Percentiles rank a stretch among this genome's conserved stretches.
phyloP scores from a whole-genome alignment of 2,888 invertebrate genomes.

The Metellina segmentata region DNA sequence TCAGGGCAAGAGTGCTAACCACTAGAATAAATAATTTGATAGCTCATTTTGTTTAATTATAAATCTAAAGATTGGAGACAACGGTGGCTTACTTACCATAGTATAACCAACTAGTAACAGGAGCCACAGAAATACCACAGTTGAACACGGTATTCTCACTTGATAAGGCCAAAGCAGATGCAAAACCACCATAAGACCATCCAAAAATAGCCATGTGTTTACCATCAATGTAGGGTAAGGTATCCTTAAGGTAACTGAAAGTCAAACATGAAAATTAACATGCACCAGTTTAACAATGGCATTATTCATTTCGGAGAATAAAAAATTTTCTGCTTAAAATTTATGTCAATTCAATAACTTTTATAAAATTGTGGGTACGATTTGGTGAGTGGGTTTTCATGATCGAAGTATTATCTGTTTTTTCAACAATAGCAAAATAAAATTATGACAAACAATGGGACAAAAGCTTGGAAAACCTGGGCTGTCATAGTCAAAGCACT shows the following conservation, averaged over 20 bases:
- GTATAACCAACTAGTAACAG: conserved; percentile 96
- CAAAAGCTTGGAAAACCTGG: no score
- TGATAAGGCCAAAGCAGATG: conserved; percentile 92
- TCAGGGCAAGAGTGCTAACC: no score
- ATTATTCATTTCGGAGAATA: background rate
- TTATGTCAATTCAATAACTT: background rate
- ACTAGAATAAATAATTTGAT: no score
- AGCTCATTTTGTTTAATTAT: background rate
- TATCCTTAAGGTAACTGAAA: conserved; percentile 88
- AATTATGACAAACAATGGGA: no score
- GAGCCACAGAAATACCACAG: conserved; percentile 96
- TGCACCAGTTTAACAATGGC: background rate
- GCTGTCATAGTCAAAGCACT: no score
- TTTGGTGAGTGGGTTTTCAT: no score
- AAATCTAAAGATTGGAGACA: background rate
- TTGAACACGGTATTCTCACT: conserved; percentile 92
- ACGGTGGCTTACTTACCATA: conserved; percentile 87
- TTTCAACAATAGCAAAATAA: no score
- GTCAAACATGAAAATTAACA: background rate
- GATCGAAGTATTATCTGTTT: no score
- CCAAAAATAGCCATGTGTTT: conserved; percentile 96
- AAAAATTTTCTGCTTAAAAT: background rate
- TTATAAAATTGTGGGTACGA: no score
- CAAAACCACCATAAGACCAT: conserved; percentile 97
- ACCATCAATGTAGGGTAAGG: conserved; percentile 93